Evolutionary conservation across 2,113 vertebrate species (phyloP), one percentile per base, ranked within the genome.

Genomic region (Salvelinus sp.): DNA sequence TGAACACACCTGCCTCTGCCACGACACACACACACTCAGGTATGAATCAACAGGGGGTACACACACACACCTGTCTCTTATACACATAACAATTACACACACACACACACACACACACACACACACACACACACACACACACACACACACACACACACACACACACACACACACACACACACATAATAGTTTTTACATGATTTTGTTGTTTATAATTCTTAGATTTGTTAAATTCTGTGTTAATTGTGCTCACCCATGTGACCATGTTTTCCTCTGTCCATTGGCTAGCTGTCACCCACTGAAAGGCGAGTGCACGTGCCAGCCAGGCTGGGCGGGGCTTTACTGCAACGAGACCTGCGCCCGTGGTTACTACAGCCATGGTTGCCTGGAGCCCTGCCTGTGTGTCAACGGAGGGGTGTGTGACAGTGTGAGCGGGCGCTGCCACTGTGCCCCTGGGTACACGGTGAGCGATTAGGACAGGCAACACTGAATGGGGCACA

Each of bases 311-410:
- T 98, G 97, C 74, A 83, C 93, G 0, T 98, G 97, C 85, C 89
- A 87, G 74, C 93, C 95, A 0, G 97, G 97, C 22, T 97, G 96
- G 97, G 94, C 95, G 0, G 96, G 96, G 2, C 94, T 97, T 0
- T 88, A 91, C 86, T 98, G 97, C 82, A 97, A 97, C 0, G 96
- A 97, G 90, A 96, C 94, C 50, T 98, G 97, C 73, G 91, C 96
- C 4, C 89, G 83, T 0, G 95, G 95, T 48, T 94, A 91, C 67
- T 94, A 95, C 0, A 96, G 97, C 18, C 83, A 91, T 0, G 94
- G 95, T 1, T 98, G 97, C 86, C 92, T 93, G 86, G 94, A 96
- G 71, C 91, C 94, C 27, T 98, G 97, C 77, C 88, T 97, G 64
- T 98, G 97, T 78, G 94, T 97, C 72, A 95, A 97, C 0, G 95